phyloP scores from a whole-genome alignment of 37 sponge, comb jelly and placozoan genomes.

The Theonella swinhoei region DNA sequence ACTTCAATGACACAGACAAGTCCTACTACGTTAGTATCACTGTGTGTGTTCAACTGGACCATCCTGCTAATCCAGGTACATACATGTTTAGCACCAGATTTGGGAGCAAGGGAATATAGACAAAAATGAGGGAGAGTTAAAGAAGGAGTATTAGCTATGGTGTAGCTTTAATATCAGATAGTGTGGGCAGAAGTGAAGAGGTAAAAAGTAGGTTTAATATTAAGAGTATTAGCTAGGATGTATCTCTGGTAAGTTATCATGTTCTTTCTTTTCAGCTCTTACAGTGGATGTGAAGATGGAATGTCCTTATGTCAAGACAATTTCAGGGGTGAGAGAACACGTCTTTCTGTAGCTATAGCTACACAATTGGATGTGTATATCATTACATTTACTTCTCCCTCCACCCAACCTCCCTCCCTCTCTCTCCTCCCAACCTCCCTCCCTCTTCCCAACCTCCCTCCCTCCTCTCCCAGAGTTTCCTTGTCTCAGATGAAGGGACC shows the following conservation, averaged over 20 bases:
- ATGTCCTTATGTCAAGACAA: not conserved
- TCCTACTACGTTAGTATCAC: conserved; percentile 38
- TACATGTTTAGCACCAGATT: not conserved
- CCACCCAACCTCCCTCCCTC: not conserved
- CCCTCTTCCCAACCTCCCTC: not conserved
- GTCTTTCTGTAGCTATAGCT: not conserved
- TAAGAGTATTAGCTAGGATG: not conserved
- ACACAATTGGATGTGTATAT: too few species aligned
- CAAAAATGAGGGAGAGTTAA: too few species aligned
- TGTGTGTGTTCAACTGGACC: conserved; percentile 16
- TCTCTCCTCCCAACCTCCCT: not conserved
- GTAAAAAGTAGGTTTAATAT: too few species aligned
- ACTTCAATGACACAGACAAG: conserved; percentile 9
- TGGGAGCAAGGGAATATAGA: not conserved
- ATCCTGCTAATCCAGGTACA: not conserved
- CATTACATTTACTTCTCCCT: not conserved
- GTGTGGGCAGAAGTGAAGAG: not conserved
- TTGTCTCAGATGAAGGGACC: not conserved
- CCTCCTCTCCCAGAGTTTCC: conserved; percentile 8
- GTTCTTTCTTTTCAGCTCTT: not conserved
- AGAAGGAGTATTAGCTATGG: not conserved
- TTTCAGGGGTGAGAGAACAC: not conserved
- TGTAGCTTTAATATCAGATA: not conserved
- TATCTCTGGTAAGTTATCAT: not conserved
- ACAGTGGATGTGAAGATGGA: not conserved